phyloP scores from a whole-genome alignment of 2,113 vertebrate genomes.

The Lophius piscatorius region DNA sequence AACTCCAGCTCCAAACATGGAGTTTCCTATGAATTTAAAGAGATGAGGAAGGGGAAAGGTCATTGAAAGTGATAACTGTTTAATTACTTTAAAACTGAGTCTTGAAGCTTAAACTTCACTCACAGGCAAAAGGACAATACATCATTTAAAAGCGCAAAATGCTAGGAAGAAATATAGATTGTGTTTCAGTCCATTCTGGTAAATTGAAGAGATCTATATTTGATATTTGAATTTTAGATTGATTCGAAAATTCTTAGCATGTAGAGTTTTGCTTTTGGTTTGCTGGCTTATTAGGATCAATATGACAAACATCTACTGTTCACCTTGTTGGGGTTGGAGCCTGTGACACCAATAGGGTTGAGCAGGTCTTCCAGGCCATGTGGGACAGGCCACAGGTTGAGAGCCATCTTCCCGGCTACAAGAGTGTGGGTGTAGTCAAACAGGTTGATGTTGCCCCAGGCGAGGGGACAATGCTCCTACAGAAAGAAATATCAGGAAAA shows the following conservation, averaged over 20 bases:
- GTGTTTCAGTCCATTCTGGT: background rate
- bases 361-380: conserved; percentile 96
- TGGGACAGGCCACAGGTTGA: conserved; percentile 98
- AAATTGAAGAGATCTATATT: no score
- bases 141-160: conserved; percentile 7
- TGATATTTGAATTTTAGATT: no score
- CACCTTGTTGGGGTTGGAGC: conserved; percentile 98
- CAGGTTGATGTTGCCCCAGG: conserved; percentile 99
- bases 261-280: no score
- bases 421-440: conserved; percentile 98
- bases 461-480: conserved; percentile 97
- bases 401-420: conserved; percentile 97
- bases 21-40: conserved; percentile 86
- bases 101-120: conserved; percentile 23
- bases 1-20: conserved; percentile 98
- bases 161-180: background rate
- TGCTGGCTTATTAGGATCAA: background rate
- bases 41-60: background rate
- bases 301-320: background rate
- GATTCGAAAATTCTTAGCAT: no score
- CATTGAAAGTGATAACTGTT: conserved; percentile 17
- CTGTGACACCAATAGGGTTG: conserved; percentile 96
- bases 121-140: no score
- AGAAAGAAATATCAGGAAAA: conserved; percentile 17
- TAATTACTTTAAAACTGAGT: conserved; percentile 15